Percentiles rank a stretch among this genome's conserved stretches.
Conservation (phyloP, 1,140 invertebrate species). For the Eriosoma lanigerum region DNA sequence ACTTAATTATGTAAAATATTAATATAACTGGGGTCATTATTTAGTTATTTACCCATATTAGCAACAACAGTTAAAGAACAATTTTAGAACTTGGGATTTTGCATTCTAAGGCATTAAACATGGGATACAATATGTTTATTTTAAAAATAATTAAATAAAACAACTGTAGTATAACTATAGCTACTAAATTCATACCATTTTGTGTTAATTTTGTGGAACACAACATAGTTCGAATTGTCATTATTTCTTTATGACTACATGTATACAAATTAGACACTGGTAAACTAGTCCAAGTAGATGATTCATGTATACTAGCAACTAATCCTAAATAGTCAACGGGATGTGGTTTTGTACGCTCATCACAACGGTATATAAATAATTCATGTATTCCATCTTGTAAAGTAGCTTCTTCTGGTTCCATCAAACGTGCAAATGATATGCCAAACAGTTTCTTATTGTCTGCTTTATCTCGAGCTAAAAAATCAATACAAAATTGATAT, state of each 20-base stretch:
- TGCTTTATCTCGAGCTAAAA: constrained; percentile 79
- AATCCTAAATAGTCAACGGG: constrained; percentile 73
- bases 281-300: constrained; percentile 57
- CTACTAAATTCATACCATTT: constrained; percentile 67
- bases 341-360: constrained; percentile 75
- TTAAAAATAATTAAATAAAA: too few species aligned
- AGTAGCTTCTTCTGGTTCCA: constrained; percentile 87
- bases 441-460: constrained; percentile 88
- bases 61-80: too few species aligned
- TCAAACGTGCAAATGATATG: constrained; percentile 86
- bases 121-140: too few species aligned
- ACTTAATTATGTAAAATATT: too few species aligned
- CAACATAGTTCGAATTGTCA: constrained; percentile 79
- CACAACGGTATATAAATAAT: constrained; percentile 89
- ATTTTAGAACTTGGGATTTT: too few species aligned
- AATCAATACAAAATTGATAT: constrained; percentile 33
- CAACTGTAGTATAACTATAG: too few species aligned
- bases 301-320: constrained; percentile 70
- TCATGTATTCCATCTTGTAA: constrained; percentile 83
- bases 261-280: constrained; percentile 66
- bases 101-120: too few species aligned
- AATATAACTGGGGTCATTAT: too few species aligned
- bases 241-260: constrained; percentile 79
- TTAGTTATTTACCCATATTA: too few species aligned
- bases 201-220: constrained; percentile 95